These are phyloP conservation scores for Urocynchramus pylzowi DNA, from an alignment of 2,113 vertebrate species.

Conservation along the genomic window DNA sequence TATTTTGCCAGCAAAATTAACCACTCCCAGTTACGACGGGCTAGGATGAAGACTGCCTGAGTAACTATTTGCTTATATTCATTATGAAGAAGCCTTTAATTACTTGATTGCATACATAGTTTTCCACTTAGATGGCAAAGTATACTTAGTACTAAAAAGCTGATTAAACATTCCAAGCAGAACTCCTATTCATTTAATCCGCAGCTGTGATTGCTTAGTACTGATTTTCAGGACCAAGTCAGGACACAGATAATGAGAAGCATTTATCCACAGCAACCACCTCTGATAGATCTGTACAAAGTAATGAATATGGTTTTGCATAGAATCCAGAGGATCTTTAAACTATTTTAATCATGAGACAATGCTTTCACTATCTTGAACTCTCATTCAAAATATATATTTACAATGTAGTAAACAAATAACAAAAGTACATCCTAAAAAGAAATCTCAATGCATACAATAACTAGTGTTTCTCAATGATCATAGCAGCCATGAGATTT, in stretches of 20 bases:
- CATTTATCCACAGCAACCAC: not conserved
- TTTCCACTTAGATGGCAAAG: constrained; percentile 32
- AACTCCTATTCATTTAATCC: constrained; percentile 1
- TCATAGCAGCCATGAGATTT: not conserved
- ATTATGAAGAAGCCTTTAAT: constrained; percentile 38
- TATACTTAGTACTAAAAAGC: constrained; percentile 7
- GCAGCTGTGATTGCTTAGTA: constrained; percentile 14
- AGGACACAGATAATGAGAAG: not conserved
- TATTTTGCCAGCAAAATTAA: constrained; percentile 25
- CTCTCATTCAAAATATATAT: not conserved
- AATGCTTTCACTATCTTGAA: not conserved
- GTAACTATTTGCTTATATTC: constrained; percentile 9
- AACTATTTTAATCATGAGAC: not conserved
- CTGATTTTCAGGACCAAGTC: not conserved
- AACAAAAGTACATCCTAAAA: not conserved
- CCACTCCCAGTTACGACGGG: not conserved
- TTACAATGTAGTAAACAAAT: not conserved
- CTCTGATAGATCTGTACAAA: not conserved
- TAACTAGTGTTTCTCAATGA: not conserved
- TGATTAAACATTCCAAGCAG: constrained; percentile 30
- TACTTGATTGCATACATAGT: constrained; percentile 53
- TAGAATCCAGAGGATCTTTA: not conserved
- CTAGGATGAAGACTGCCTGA: not conserved
- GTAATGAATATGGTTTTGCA: not conserved
- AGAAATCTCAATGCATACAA: not conserved